Evolutionary conservation across 2,888 invertebrate genomes (phyloP), one percentile per base, ranked within the genome.

Genomic region (Glaucopsyche alexis): DNA sequence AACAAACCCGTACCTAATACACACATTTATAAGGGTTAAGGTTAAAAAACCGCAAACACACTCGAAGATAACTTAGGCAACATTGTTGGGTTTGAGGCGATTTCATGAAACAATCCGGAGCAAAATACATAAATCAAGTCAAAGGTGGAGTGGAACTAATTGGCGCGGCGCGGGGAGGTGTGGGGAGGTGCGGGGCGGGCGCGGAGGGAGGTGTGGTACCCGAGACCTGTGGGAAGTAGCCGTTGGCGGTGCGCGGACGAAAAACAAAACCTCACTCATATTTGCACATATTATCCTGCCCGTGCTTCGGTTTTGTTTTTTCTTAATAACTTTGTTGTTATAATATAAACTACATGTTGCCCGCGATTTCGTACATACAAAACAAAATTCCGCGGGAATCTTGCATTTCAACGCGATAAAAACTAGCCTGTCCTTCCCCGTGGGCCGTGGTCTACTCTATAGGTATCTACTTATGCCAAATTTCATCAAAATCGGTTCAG

Each of bases 81-180:
- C 60, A 60, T 38, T 60, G 60, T 29, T 29, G 60, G 29, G 60
- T 60, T 60, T 60, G 60, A 60, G 7, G 60, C 38, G 60, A 52
- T 19, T 72, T 38, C 49, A 66, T 50, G 52, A 38, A 60, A 60
- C 40, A 50, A 67, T 67, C 72, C 40, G 29, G 66, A 19, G 42
- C 19, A 65, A 52, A 71, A 71, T 47, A 50, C 76, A 75, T 78
- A 75, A 76, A 74, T 76, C 66, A 66, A 42, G 71, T 74, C 76
- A 77, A 75, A 76, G 80, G 80, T 79, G 80, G 79, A 79, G 80
- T 82, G 82, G 83, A 80, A 82, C 81, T 85, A 85, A 87, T 87
- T 87, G 83, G 79, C 76, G 75, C 80, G 79, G 75, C 74, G 74
- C 75, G 74, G 60, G 14, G 60, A 19, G 60, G 29, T 1, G 60